phyloP scores from a whole-genome alignment of 2,888 invertebrate genomes.

The Pollenia amentaria region DNA sequence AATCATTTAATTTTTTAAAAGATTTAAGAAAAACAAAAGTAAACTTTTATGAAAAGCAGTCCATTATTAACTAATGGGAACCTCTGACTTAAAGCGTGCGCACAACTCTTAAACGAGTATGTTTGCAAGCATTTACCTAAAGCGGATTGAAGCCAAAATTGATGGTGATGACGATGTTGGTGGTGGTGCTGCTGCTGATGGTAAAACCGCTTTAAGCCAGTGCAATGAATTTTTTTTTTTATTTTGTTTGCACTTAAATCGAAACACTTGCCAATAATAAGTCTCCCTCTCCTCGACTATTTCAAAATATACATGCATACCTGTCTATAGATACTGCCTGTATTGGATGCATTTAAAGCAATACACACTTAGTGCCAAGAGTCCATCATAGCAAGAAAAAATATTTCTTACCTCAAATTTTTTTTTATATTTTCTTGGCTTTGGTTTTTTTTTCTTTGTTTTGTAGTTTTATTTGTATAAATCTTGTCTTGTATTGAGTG shows the following conservation, averaged over 20 bases:
- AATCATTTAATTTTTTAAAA: too few species aligned
- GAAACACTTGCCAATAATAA: conserved; percentile 69
- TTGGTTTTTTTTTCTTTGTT: conserved; percentile 16
- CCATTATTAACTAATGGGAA: too few species aligned
- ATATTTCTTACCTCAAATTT: conserved; percentile 21
- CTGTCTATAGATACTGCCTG: neutral
- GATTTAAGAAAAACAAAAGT: too few species aligned
- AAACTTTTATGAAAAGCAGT: too few species aligned
- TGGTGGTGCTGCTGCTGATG: conserved; percentile 8
- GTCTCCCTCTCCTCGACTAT: conserved; percentile 52
- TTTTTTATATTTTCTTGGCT: conserved; percentile 44
- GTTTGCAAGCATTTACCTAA: conserved; percentile 47
- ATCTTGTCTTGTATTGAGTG: conserved; percentile 44
- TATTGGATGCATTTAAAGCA: conserved; percentile 49
- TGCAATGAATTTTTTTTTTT: conserved; percentile 44
- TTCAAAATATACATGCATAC: conserved; percentile 51
- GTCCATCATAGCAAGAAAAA: conserved; percentile 32
- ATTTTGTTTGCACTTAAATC: conserved; percentile 48
- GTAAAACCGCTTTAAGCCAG: conserved; percentile 64
- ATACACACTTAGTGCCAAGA: conserved; percentile 41
- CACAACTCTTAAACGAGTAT: conserved; percentile 39
- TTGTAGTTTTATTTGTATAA: conserved; percentile 17
- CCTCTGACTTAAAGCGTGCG: conserved; percentile 24
- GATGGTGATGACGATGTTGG: conserved; percentile 21
- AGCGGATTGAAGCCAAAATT: conserved; percentile 61